phyloP scores from a whole-genome alignment of 2,888 invertebrate species.

The Invenusta paracnida region DNA sequence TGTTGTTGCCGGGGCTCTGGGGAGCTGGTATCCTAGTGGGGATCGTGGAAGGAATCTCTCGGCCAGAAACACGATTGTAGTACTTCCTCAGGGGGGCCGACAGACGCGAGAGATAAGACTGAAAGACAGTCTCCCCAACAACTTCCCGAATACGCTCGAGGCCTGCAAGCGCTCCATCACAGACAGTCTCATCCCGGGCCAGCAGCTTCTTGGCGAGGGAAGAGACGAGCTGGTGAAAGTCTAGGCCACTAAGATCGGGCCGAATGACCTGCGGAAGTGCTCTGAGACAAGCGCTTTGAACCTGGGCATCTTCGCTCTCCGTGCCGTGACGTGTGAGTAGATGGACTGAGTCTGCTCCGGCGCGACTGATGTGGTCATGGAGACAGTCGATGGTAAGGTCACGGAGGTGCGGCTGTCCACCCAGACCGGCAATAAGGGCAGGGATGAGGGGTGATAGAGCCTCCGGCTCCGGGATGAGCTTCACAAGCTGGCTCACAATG shows the following conservation, averaged over 20 bases:
- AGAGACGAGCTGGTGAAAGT: constrained; percentile 20
- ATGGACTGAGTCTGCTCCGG: constrained; percentile 1
- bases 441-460: too few relatives aligned
- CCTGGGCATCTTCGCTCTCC: not conserved
- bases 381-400: constrained; percentile 61
- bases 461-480: too few relatives aligned
- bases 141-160: constrained; percentile 23
- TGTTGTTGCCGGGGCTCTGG: not conserved
- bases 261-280: not conserved
- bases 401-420: too few relatives aligned
- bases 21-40: not conserved
- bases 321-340: constrained; percentile 12
- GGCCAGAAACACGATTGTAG: constrained; percentile 1
- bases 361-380: constrained; percentile 60
- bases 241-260: not conserved
- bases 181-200: constrained; percentile 27
- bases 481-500: too few relatives aligned
- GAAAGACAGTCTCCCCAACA: constrained; percentile 30
- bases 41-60: not conserved
- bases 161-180: constrained; percentile 30
- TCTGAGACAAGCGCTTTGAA: not conserved
- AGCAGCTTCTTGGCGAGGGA: constrained; percentile 13
- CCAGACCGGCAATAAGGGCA: too few relatives aligned
- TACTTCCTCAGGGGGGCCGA: constrained; percentile 28
- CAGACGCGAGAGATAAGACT: constrained; percentile 29